These are phyloP conservation scores for Branchipolynoe longqiensis DNA, from an alignment of 2,888 invertebrate genomes.

Conservation along the genomic window DNA sequence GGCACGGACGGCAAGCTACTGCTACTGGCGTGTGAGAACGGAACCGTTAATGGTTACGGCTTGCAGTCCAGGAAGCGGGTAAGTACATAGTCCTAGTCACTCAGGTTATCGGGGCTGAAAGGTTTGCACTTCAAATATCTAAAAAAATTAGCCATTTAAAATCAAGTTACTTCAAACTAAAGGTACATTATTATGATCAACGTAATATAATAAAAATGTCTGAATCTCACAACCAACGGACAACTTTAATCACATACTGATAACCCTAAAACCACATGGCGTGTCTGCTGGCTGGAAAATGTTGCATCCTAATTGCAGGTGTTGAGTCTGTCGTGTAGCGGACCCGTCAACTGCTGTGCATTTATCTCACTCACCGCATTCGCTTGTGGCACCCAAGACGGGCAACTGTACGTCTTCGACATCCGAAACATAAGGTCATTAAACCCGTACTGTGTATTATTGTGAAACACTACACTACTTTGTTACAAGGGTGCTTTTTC, in stretches of 20 bases:
- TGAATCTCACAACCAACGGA: too few species aligned
- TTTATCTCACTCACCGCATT: constrained; percentile 83
- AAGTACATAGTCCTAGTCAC: too few species aligned
- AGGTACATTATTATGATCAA: too few species aligned
- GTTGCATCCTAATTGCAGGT: constrained; percentile 72
- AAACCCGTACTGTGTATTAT: too few species aligned
- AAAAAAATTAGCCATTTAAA: too few species aligned
- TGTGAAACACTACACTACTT: too few species aligned
- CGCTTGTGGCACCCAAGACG: constrained; percentile 85
- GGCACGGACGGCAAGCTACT: constrained; percentile 86
- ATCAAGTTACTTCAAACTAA: too few species aligned
- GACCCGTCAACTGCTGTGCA: constrained; percentile 85
- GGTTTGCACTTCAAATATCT: too few species aligned
- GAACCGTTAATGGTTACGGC: constrained; percentile 84
- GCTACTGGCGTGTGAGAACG: constrained; percentile 86
- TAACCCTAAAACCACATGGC: neutral
- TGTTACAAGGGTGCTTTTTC: too few species aligned
- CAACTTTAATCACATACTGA: too few species aligned
- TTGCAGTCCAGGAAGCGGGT: constrained; percentile 83
- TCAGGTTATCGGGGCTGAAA: too few species aligned
- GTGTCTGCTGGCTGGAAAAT: neutral
- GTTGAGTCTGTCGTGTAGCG: constrained; percentile 77
- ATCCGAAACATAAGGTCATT: constrained; percentile 78
- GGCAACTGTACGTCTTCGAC: constrained; percentile 81
- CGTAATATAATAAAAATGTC: too few species aligned